Percentiles rank a stretch among this genome's conserved stretches.
Evolutionary conservation across 2,113 vertebrate species (phyloP).

Genomic region (Serilophus lunatus): DNA sequence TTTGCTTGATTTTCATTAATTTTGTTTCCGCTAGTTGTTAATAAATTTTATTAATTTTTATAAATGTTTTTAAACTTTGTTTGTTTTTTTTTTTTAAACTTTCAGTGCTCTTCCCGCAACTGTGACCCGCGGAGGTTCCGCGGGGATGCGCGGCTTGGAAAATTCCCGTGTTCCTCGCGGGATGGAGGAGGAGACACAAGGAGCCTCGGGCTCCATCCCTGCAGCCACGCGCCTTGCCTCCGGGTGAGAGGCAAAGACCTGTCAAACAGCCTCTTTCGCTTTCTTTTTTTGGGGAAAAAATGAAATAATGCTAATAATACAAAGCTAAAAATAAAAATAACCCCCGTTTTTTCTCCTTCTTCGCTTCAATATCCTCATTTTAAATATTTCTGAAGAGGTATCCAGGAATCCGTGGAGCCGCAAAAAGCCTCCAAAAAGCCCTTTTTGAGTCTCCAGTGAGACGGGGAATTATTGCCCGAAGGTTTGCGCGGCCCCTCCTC

Average conservation of each 20-base stretch:
- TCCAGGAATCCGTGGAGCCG: background rate
- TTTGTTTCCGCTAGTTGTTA: background rate
- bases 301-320: background rate
- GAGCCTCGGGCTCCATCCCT: background rate
- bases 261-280: background rate
- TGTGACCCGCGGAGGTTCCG: background rate
- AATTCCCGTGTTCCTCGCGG: background rate
- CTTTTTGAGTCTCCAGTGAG: background rate
- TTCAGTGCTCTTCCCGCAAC: background rate
- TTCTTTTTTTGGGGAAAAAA: background rate
- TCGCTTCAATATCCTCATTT: background rate
- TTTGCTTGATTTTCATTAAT: background rate
- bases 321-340: background rate
- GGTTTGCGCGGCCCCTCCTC: background rate
- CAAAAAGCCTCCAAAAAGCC: background rate
- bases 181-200: background rate
- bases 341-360: background rate
- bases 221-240: background rate
- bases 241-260: background rate
- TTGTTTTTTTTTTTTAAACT: background rate
- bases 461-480: background rate
- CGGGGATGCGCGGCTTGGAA: background rate
- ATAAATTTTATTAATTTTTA: background rate
- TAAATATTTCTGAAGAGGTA: background rate
- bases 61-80: background rate